Base-by-base conservation (phyloP, 2,888 invertebrate genomes). In the Drosophila quasianomalipes region DNA sequence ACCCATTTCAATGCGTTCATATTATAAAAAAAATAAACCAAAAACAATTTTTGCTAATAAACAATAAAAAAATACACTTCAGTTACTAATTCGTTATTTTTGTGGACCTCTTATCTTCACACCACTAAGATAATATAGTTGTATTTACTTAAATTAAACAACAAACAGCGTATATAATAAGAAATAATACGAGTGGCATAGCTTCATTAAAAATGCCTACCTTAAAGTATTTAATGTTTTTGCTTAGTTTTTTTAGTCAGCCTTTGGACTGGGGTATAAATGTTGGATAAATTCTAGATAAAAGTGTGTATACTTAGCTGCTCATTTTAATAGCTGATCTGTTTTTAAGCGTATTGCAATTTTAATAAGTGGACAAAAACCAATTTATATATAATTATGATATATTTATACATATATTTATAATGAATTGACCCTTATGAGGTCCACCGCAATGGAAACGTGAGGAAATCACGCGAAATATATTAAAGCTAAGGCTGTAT, bases 281-380 rank as follows among this genome's bases (percentile, higher is more conserved):
- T 59, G 54, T 55, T 59, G 49, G 33, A 69, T 65, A 77, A 77
- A 77, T 70, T 70, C 65, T 55, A 66, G 62, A 63, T 53, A 33
- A 31, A 53, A 53, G 52, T 52, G 37, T 66, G 37, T 28, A 57
- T 31, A 73, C 19, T 53, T 53, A 22, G 70, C 49, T 57, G 59
- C 22, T 76, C 60, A 67, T 72, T 76, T 72, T 58, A 49, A 68
- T 63, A 54, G 16, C 52, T 30, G 1, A 9, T 41, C 47, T 76
- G 54, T 72, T 76, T 76, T 55, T 49, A 19, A 31, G 47, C 10
- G 14, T 12, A 31, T 59, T 49, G 37, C 52, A 52, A 58, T 61
- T 65, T 65, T 61, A 44, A 16, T 30, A n/a, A 30, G 37, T 14
- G 22, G 10, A n/a, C 30, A 49, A 35, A 59, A 55, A 19, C 22